Conservation (phyloP, 2,113 vertebrate genomes). For the Grantiella picta region DNA sequence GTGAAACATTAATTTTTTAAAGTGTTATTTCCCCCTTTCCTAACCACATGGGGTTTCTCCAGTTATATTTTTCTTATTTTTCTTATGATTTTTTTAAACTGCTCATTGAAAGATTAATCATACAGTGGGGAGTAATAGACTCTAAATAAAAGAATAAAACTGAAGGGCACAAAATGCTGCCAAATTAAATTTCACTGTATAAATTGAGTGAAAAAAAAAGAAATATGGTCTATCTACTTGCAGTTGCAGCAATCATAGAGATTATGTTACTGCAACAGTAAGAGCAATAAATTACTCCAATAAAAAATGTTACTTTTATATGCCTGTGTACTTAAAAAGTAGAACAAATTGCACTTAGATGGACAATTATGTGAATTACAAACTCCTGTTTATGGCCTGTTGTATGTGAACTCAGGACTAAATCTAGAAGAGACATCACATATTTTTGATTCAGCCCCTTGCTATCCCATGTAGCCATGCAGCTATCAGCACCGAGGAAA, state of each 20-base stretch:
- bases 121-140: not conserved
- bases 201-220: not conserved
- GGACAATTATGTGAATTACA: not conserved
- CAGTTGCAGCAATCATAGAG: not conserved
- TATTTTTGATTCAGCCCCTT: not conserved
- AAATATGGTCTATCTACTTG: not conserved
- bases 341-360: not conserved
- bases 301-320: not conserved
- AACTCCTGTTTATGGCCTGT: not conserved
- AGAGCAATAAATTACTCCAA: not conserved
- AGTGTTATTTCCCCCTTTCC: not conserved
- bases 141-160: not conserved
- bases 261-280: not conserved
- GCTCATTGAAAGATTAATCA: not conserved
- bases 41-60: not conserved
- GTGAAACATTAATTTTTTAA: not conserved
- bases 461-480: not conserved
- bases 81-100: not conserved
- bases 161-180: not conserved
- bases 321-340: not conserved
- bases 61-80: not conserved
- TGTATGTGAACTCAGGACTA: not conserved
- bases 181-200: not conserved
- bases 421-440: rapidly evolving
- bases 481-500: not conserved